Percentiles rank a stretch among this genome's conserved stretches.
These are phyloP conservation scores for Pseudococcus viburni DNA, from an alignment of 2,888 invertebrate genomes.

Conservation along the genomic window DNA sequence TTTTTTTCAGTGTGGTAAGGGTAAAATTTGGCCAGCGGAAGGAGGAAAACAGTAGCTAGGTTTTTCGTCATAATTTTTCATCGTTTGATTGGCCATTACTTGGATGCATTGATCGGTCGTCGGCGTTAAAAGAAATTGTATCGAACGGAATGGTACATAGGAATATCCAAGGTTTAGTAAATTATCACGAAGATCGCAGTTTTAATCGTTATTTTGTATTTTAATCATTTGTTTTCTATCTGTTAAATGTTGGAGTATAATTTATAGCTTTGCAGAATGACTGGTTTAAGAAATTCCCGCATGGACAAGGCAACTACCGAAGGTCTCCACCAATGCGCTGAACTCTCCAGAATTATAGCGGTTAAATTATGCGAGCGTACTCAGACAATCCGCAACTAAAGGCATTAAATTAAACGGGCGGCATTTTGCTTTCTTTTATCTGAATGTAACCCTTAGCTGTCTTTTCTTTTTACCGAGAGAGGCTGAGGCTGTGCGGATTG, in stretches of 20 bases:
- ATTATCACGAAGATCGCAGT: conserved; percentile 63
- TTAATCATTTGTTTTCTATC: conserved; percentile 66
- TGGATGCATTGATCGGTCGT: not conserved
- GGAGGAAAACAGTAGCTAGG: not conserved
- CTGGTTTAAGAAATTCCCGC: conserved; percentile 65
- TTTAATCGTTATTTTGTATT: conserved; percentile 66
- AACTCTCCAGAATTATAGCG: conserved; percentile 65
- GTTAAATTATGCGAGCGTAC: conserved; percentile 65
- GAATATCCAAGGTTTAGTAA: conserved; percentile 54
- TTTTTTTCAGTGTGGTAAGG: too few species aligned
- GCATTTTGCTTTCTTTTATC: conserved; percentile 66
- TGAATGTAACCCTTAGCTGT: conserved; percentile 65
- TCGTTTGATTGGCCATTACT: not conserved
- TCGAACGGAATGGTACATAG: not conserved
- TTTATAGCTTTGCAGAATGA: conserved; percentile 66
- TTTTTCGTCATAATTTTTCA: not conserved
- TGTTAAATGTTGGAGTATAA: conserved; percentile 66
- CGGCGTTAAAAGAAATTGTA: conserved; percentile 45
- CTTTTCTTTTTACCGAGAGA: conserved; percentile 52
- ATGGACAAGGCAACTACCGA: conserved; percentile 65
- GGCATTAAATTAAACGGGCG: conserved; percentile 66
- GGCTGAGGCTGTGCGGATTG: conserved; percentile 31
- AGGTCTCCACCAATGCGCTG: conserved; percentile 61
- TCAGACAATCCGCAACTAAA: conserved; percentile 66
- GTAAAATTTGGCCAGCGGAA: too few species aligned